Evolutionary conservation across 2,888 invertebrate species (phyloP).

Genomic region (Sphaerophoria rueppellii): DNA sequence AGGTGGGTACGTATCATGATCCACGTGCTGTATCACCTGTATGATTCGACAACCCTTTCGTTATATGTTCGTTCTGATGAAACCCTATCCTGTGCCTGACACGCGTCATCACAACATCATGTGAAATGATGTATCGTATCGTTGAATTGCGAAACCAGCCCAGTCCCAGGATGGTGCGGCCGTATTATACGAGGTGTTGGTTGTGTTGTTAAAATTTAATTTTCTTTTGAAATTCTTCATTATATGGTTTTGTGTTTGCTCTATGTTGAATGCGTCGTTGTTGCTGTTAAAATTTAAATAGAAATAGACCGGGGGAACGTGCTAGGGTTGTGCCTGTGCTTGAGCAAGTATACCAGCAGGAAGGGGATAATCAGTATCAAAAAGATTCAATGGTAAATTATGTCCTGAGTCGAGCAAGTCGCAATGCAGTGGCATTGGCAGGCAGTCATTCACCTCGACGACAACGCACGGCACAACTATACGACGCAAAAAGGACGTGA

Average conservation of each 20-base stretch:
- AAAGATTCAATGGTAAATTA: constrained; percentile 19
- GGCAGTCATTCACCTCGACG: constrained; percentile 29
- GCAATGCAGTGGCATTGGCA: not conserved
- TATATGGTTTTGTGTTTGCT: not conserved
- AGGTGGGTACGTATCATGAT: constrained; percentile 6
- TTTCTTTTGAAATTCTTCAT: constrained; percentile 61
- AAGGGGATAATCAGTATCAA: constrained; percentile 14
- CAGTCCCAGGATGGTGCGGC: not conserved
- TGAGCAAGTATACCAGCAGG: not conserved
- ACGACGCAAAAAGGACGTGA: too few relatives aligned
- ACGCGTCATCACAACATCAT: constrained; percentile 43
- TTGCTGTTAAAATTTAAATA: not conserved
- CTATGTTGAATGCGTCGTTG: too few relatives aligned
- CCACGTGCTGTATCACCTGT: constrained; percentile 71
- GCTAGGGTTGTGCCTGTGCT: constrained; percentile 41
- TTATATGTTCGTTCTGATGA: constrained; percentile 19
- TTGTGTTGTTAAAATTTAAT: constrained; percentile 69
- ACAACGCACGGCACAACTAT: not conserved
- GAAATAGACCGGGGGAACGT: constrained; percentile 14
- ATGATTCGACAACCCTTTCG: constrained; percentile 60
- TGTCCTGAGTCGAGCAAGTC: constrained; percentile 5
- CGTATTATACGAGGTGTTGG: constrained; percentile 57
- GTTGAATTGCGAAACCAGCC: not conserved
- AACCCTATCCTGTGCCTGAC: constrained; percentile 59
- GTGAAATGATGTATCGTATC: constrained; percentile 1